phyloP scores from a whole-genome alignment of 2,888 invertebrate genomes.

The Macaria liturata region DNA sequence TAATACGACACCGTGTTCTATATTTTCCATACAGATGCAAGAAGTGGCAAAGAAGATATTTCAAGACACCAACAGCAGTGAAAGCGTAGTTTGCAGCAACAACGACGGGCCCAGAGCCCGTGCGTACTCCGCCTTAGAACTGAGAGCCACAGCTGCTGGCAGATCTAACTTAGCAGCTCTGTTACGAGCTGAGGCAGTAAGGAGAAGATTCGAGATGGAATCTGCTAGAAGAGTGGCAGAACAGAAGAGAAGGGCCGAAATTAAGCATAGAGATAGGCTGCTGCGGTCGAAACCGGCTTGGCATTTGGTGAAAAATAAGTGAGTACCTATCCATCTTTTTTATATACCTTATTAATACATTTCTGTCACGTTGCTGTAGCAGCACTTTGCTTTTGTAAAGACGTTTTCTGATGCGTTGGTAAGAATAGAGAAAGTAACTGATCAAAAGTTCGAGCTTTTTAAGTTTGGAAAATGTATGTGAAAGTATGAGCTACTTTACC shows the following conservation, averaged over 20 bases:
- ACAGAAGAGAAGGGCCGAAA: constrained; percentile 82
- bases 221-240: constrained; percentile 83
- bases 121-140: constrained; percentile 74
- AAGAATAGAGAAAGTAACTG: too few relatives aligned
- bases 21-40: constrained; percentile 55
- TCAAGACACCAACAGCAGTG: constrained; percentile 62
- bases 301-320: constrained; percentile 86
- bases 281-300: constrained; percentile 87
- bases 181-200: constrained; percentile 84
- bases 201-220: constrained; percentile 85
- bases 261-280: constrained; percentile 83
- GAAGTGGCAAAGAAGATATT: constrained; percentile 67
- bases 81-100: constrained; percentile 49
- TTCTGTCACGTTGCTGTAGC: too few relatives aligned
- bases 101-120: constrained; percentile 56
- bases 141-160: constrained; percentile 65
- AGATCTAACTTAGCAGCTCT: constrained; percentile 87
- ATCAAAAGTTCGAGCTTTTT: too few relatives aligned
- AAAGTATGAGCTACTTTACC: too few relatives aligned
- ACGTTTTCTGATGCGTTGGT: too few relatives aligned
- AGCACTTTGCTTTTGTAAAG: too few relatives aligned
- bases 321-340: constrained; percentile 31
- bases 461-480: too few relatives aligned
- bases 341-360: too few relatives aligned
- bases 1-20: too few relatives aligned